Percentiles rank a stretch among this genome's conserved stretches.
phyloP scores from a whole-genome alignment of 30 jellyfish, hydroid and myxozoan species.

The Aurelia sp. region DNA sequence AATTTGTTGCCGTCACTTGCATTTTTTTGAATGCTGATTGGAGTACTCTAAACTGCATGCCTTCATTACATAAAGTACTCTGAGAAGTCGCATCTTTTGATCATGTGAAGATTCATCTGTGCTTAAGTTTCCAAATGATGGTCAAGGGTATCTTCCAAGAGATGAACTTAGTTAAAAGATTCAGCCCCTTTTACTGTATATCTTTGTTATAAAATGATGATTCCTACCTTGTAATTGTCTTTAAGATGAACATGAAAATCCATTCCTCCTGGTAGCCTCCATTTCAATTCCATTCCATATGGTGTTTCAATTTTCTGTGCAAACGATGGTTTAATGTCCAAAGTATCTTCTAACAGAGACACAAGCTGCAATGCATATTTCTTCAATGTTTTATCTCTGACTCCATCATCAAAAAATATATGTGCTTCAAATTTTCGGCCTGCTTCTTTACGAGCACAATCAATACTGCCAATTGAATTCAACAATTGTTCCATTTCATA shows the following conservation, averaged over 20 bases:
- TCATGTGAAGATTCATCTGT: no score
- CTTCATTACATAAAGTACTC: no score
- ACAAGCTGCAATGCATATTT: constrained; percentile 84
- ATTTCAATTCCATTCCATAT: constrained; percentile 83
- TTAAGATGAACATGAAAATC: constrained; percentile 80
- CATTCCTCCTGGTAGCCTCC: constrained; percentile 97
- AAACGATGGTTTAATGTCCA: constrained; percentile 65
- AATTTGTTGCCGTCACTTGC: no score
- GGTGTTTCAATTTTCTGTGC: constrained; percentile 84
- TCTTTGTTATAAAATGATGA: neutral
- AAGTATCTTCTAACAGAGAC: constrained; percentile 72
- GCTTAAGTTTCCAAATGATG: no score
- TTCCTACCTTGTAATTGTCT: constrained; percentile 80
- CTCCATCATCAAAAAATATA: constrained; percentile 94
- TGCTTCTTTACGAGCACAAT: constrained; percentile 85
- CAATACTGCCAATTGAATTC: constrained; percentile 86
- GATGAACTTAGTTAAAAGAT: no score
- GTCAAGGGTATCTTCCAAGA: no score
- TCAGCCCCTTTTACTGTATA: no score
- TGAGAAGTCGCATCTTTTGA: no score
- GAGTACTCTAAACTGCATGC: no score
- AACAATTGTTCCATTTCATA: constrained; percentile 91
- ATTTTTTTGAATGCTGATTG: no score
- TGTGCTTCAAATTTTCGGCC: constrained; percentile 89
- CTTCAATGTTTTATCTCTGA: constrained; percentile 82